Evolutionary conservation across 2,797 vertebrate species (phyloP), one percentile per base, ranked within the genome.

Genomic region (Hapalemur alaotrensis): DNA sequence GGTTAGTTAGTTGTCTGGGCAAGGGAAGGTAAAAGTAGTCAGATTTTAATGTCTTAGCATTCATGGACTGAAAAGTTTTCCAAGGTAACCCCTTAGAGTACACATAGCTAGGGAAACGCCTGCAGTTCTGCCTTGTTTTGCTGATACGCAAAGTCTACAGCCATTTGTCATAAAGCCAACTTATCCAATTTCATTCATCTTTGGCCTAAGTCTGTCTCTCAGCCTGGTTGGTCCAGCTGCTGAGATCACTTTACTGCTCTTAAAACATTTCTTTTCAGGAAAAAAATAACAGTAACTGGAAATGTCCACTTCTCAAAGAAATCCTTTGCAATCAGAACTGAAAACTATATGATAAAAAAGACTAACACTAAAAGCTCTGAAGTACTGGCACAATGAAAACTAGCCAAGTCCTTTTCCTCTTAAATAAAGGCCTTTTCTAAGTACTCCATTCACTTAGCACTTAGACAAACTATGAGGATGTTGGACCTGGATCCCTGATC

Each of bases 291-390:
- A 92, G 50, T 48, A 75, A 73, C 57, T 93, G 25, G 57, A 94
- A 96, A 89, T 73, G 76, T 57, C 43, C 43, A 7, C 54, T 95
- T 95, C 43, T 91, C 72, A 93, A 85, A 95, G 35, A 93, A 96
- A 80, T 28, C 75, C 63, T 94, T 78, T 91, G 59, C 50, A 57
- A 90, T 13, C 41, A 70, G 82, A 90, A 93, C 83, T 61, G 76
- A 79, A 78, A 75, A 87, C 52, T 14, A 6, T 6, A 57, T 4
- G 61, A 4, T 46, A 65, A 83, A 38, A 70, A 93, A 67, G 69
- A 83, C 41, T 52, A 86, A 89, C 57, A 82, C 15, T 38, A 35
- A 91, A 46, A 67, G 50, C 48, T 70, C 57, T 38, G 22, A 76
- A 32, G 73, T 20, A 13, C 82, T 28, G 41, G 57, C 61, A 63